A percentile compares a stretch with the other conserved stretches of the same genome.
Evolutionary conservation across 2,113 vertebrate species (phyloP).

Genomic region (Ciconia stormi): DNA sequence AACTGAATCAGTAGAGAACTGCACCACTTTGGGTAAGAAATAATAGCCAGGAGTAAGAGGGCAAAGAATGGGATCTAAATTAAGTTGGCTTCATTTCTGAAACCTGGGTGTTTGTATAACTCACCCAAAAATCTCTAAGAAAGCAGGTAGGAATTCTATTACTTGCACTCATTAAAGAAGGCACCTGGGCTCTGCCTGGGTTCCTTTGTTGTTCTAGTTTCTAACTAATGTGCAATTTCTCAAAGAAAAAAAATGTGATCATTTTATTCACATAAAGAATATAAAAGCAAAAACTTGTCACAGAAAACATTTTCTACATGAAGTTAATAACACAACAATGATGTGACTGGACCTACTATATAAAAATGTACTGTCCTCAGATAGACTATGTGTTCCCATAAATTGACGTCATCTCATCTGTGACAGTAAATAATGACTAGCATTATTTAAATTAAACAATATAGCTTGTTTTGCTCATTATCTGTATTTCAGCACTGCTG

Average conservation of each 20-base stretch:
- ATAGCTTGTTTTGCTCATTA: neutral
- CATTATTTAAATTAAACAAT: neutral
- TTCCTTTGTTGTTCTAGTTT: neutral
- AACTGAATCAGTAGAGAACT: neutral
- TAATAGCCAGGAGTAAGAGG: neutral
- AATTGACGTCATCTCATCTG: neutral
- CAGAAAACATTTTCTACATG: neutral
- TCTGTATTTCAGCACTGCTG: neutral
- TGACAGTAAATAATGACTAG: neutral
- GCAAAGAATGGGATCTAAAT: neutral
- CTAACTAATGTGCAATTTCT: neutral
- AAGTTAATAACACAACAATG: neutral
- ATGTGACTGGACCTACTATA: neutral
- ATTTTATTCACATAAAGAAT: neutral
- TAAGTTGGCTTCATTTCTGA: neutral
- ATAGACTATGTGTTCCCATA: neutral
- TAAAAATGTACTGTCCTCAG: neutral
- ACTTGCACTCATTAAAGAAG: neutral
- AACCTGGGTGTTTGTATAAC: neutral
- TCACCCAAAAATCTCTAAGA: neutral
- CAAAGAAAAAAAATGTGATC: neutral
- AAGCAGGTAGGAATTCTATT: neutral
- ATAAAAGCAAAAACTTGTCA: neutral
- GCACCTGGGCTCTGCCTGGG: accelerated
- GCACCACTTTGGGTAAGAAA: neutral